Conservation (phyloP, 1,140 invertebrate genomes). For the Teleogryllus occipitalis region DNA sequence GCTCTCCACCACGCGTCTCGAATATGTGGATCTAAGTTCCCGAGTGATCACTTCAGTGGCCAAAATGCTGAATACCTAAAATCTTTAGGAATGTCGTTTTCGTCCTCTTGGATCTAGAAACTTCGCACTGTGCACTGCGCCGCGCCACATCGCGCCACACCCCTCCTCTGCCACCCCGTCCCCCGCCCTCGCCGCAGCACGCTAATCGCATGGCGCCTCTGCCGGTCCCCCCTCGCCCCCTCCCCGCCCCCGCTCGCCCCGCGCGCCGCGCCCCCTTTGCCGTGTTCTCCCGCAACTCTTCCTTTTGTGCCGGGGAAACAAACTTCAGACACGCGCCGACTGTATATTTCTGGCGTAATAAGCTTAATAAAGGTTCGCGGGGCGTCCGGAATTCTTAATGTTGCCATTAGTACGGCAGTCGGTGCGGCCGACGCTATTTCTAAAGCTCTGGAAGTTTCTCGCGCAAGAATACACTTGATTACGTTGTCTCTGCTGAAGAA, state of each 20-base stretch:
- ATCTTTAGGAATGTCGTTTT: too few relatives aligned
- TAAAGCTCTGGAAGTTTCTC: constrained; percentile 1
- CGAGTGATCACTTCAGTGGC: too few relatives aligned
- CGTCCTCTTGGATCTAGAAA: too few relatives aligned
- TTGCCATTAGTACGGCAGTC: background rate
- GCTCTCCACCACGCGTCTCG: too few relatives aligned
- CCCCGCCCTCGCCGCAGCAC: background rate
- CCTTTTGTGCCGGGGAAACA: background rate
- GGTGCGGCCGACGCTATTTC: background rate
- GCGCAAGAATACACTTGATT: constrained; percentile 4
- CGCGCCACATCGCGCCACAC: too few relatives aligned
- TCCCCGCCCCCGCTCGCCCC: too few relatives aligned
- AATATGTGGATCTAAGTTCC: too few relatives aligned
- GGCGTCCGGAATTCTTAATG: background rate
- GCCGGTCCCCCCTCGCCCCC: background rate
- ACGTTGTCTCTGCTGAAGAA: background rate
- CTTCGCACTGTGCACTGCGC: too few relatives aligned
- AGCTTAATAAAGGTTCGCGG: constrained; percentile 1
- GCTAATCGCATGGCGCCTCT: background rate
- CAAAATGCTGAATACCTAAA: too few relatives aligned
- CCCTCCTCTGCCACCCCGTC: too few relatives aligned
- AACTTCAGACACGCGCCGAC: constrained; percentile 2
- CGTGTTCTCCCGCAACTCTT: background rate
- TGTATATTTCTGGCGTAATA: constrained; percentile 5
- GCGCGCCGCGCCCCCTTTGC: background rate